Base-by-base conservation (phyloP, 2,888 invertebrate species). In the Drosophila birchii region DNA sequence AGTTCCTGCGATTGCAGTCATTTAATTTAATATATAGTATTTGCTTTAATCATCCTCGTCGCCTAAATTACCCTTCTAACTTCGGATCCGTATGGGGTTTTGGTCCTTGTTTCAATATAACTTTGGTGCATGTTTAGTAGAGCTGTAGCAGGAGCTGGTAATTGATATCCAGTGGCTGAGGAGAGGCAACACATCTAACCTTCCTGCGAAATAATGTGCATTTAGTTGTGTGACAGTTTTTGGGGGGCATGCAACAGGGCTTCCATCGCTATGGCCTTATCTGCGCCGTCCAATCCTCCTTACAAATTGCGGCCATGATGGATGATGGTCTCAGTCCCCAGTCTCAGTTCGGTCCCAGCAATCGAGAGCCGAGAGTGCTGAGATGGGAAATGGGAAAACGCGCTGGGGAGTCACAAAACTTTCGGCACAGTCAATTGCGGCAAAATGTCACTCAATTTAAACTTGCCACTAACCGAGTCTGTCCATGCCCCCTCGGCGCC, bases 401-500 rank as follows among this genome's bases (percentile, higher is more conserved):
- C 36, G 45, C 45, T 23, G 62, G 62, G 29, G 23, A 55, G 38
- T 45, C 78, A 56, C 62, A 75, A 77, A 87, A 79, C 79, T 87
- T 87, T 71, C 59, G 82, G 71, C 79, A 71, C 77, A 79, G 70
- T 85, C 86, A 77, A 85, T 87, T 79, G 86, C 79, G 86, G 85
- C 88, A 85, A 79, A 82, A 81, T 85, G 82, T 85, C 88, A 82
- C 88, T 82, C 88, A 87, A 82, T 85, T 82, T 75, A 81, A 87
- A 82, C 68, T 82, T 87, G 67, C 59, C 74, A 61, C 83, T 75
- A 75, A 82, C 71, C 82, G 80, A 60, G 57, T 32, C 11, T 20
- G 54, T 20, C 16, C 32, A 29, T 23, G 14, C 6, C 23, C 26
- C 38, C 29, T 34, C 20, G 0, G 51, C 16, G 8, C 8, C 58